A percentile compares a stretch with the other conserved stretches of the same genome.
Conservation (phyloP, 2,797 vertebrate species). For the Oreonectes daqikongensis region DNA sequence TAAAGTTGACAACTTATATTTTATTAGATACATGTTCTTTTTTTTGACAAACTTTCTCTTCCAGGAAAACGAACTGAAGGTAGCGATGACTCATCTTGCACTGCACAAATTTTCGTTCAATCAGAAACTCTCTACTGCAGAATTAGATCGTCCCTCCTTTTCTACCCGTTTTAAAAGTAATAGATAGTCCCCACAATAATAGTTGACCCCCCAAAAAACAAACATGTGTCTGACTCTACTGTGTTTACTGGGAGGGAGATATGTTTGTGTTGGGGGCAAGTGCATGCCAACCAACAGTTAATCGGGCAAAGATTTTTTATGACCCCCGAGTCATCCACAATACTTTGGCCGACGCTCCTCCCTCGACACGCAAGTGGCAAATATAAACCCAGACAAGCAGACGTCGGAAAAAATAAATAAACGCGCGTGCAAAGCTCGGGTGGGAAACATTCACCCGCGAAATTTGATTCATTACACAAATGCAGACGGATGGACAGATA, state of each 20-base stretch:
- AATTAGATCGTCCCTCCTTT: background rate
- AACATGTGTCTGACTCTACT: background rate
- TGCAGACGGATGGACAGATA: constrained; percentile 72
- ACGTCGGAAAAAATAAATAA: constrained; percentile 4
- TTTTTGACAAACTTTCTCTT: background rate
- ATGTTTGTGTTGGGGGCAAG: constrained; percentile 23
- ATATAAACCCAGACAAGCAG: constrained; percentile 9
- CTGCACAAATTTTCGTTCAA: background rate
- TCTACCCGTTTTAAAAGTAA: background rate
- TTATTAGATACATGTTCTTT: background rate
- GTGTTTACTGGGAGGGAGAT: background rate
- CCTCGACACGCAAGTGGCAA: constrained; percentile 13
- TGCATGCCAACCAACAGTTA: constrained; percentile 18
- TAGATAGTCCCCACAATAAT: background rate
- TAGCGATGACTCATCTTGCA: background rate
- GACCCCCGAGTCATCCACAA: constrained; percentile 59
- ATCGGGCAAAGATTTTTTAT: constrained; percentile 56
- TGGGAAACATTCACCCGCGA: constrained; percentile 64
- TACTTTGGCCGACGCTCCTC: background rate
- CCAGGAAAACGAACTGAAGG: background rate
- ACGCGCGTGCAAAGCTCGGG: constrained; percentile 13
- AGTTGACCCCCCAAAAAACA: background rate
- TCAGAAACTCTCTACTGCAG: background rate
- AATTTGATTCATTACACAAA: constrained; percentile 76
- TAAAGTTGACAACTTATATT: background rate